Evolutionary conservation across 2,113 vertebrate genomes (phyloP), one percentile per base, ranked within the genome.

Genomic region (Cinclus cinclus): DNA sequence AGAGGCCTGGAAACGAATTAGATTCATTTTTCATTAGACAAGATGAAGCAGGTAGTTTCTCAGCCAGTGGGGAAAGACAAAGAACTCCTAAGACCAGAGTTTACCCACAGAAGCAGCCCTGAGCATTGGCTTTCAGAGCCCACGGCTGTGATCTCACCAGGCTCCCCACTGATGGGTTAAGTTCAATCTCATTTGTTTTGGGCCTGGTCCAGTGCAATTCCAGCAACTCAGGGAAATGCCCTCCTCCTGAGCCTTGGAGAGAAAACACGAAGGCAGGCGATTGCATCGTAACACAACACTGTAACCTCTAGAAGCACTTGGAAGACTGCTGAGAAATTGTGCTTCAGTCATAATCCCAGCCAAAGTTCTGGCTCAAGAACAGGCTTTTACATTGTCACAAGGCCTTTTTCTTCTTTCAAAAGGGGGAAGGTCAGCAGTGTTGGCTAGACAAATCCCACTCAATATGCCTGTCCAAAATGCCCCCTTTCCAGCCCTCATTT

Each of bases 161-260:
- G 49, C 62, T 85, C 78, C 96, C 89, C 1, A 33, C 35, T 35
- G 92, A 70, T 71, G 92, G 88, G 94, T 96, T 94, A 92, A 94
- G 27, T 75, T 90, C 76, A 80, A n/a, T 71, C 80, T 75, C 76
- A 83, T 94, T 96, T 97, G 14, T 78, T 93, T 97, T 96, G 95
- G 86, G 76, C 24, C 53, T 30, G n/a, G 33, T 93, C 94, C 92
- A 96, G 75, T 63, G 73, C 2, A 4, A 73, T 83, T 93, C 49
- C 88, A 96, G 83, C 86, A 92, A 56, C 68, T 73, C 60, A 11
- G 76, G 90, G 68, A 92, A 93, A 55, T 92, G 39, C 55, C 60
- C 86, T 87, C 41, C 91, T 93, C 91, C 89, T 2, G 52, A 92
- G 91, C 65, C 79, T 59, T 25, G 0, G 64, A 87, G 83, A 92